These are phyloP conservation scores for Malacoraja senta DNA, from an alignment of 2,797 vertebrate species.

Conservation along the genomic window DNA sequence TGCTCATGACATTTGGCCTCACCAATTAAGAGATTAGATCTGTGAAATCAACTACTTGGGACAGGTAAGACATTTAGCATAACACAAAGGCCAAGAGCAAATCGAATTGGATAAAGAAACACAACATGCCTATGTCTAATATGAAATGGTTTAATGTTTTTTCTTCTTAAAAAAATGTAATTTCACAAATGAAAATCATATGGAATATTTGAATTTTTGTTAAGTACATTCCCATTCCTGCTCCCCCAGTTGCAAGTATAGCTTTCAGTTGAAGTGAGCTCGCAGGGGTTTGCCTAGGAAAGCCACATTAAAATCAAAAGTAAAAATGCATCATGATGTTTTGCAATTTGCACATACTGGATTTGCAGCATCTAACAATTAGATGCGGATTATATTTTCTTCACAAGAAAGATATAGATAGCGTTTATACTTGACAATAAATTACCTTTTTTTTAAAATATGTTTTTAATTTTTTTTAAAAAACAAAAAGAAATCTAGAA, in stretches of 20 bases:
- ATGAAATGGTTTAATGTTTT: conserved; percentile 38
- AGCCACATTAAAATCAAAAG: conserved; percentile 27
- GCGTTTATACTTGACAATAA: conserved; percentile 37
- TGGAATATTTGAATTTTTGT: conserved; percentile 32
- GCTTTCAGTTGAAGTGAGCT: background rate
- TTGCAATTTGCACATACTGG: conserved; percentile 38
- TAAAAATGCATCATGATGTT: conserved; percentile 36
- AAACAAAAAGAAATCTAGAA: conserved; percentile 26
- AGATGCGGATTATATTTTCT: conserved; percentile 36
- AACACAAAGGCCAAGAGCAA: background rate
- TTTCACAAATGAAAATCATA: conserved; percentile 34
- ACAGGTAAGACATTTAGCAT: no score
- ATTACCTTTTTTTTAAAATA: conserved; percentile 34
- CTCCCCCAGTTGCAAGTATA: background rate
- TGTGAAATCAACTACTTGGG: background rate
- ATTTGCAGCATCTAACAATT: conserved; percentile 36
- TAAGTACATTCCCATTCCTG: conserved; percentile 30
- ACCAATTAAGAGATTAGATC: background rate
- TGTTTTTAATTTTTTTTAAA: conserved; percentile 30
- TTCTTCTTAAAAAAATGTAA: conserved; percentile 28
- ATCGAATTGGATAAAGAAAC: conserved; percentile 9
- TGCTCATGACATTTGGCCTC: background rate
- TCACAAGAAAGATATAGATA: conserved; percentile 37
- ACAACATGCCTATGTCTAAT: conserved; percentile 26
- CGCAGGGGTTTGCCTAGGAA: background rate